Evolutionary conservation across 2,113 vertebrate species (phyloP), one percentile per base, ranked within the genome.

Genomic region (Boleophthalmus pectinirostris): DNA sequence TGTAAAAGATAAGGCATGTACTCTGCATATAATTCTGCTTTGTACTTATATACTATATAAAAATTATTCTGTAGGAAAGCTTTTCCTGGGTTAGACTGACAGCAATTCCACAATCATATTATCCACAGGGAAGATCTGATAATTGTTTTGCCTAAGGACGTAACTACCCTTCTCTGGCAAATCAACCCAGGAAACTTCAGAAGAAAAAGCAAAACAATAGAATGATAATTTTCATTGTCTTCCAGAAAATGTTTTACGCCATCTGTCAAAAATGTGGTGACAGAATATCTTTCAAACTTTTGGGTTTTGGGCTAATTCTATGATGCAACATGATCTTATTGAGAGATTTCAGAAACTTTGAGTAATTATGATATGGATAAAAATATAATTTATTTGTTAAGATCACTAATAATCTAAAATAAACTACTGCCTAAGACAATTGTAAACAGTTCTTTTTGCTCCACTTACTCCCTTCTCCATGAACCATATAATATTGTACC

Each of bases 401-500:
- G 20, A 15, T 18, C 18, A 53, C 5, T 1, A 53, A 20, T 8
- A 18, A 53, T 53, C 18, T n/a, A 20, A 53, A n/a, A 6, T n/a
- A 53, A 53, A 53, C 49, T 7, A 20, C 49, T 20, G 49, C 49
- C 8, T 16, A 16, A 65, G 35, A 4, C 54, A 75, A 65, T 23
- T 24, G 20, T 10, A 20, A 65, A 67, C 6, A 61, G 13, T n/a
- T 56, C 65, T 23, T 10, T 65, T 72, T 72, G 71, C 75, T 69
- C 70, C 57, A 13, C 23, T 47, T 58, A 18, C 33, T 58, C 78
- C 75, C 24, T 60, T 11, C n/a, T 73, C 65, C 68, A 61, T 68
- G 69, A 76, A 71, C 29, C 33, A 23, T 68, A 61, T 78, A 61
- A 60, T 70, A n/a, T 15, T 70, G 63, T 80, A 51, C 43, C 72